Conservation (phyloP, 2,797 vertebrate species). For the Pantherophis vulpinus region DNA sequence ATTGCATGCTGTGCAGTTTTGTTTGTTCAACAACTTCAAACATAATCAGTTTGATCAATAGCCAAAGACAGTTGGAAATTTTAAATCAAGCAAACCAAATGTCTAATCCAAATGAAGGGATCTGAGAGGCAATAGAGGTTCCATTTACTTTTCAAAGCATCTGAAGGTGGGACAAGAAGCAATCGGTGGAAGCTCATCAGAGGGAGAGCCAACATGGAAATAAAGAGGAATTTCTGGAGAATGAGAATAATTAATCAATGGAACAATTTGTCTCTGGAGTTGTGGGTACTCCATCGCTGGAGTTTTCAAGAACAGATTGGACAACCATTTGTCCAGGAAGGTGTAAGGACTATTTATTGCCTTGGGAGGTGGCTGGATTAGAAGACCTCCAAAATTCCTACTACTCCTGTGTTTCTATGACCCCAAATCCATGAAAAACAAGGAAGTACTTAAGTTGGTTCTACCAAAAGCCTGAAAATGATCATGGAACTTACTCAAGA, state of each 20-base stretch:
- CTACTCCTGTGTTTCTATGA: background rate
- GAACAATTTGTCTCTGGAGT: background rate
- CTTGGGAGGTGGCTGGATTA: background rate
- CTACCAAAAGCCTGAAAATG: background rate
- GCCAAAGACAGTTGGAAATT: conserved; percentile 14
- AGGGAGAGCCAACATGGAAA: background rate
- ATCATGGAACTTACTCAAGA: background rate
- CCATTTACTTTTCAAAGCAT: background rate
- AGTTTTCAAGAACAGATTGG: background rate
- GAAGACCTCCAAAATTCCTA: background rate
- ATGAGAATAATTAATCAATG: background rate
- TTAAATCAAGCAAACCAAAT: conserved; percentile 14
- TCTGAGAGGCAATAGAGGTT: no score
- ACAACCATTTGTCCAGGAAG: background rate
- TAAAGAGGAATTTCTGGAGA: background rate
- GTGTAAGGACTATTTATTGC: background rate
- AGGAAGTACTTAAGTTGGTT: background rate
- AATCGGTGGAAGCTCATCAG: background rate
- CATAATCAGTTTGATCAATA: conserved; percentile 39
- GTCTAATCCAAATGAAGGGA: background rate
- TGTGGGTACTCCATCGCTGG: background rate
- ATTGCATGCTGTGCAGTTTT: conserved; percentile 18
- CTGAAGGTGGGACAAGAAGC: background rate
- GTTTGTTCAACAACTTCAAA: conserved; percentile 46
- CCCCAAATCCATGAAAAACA: background rate